Evolutionary conservation across 2,888 invertebrate species (phyloP), one percentile per base, ranked within the genome.

Genomic region (Aporophyla nigra): DNA sequence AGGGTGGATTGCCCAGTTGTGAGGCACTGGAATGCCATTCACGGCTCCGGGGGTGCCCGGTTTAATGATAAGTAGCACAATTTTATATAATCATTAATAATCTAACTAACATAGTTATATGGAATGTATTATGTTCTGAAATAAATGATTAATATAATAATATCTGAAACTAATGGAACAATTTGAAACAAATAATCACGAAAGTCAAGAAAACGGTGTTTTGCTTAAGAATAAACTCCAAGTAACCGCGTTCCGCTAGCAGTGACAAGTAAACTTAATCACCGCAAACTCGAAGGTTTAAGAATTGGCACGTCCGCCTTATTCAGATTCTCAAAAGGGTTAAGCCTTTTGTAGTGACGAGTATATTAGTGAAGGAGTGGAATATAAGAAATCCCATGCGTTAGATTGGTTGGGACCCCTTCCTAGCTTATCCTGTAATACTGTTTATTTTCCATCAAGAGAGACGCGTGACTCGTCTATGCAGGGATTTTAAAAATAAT

Each of bases 401-500:
- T 89, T 87, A 90, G 90, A 93, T 92, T 91, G 91, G 86, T 88
- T 87, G 85, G 86, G 85, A 84, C 90, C 92, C 91, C 89, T 90
- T 83, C 76, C 70, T 6, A 90, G 93, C 91, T 93, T 93, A 93
- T 88, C 89, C 88, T 88, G 91, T 92, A 92, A 93, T 91, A 93
- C 93, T 93, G 93, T 93, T 93, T 93, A 91, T 91, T 90, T 93
- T 93, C 90, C 90, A 93, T 93, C 91, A 92, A 88, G 71, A 82
- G 86, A 43, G 71, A 12, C 58, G 84, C 19, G n/a, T 58, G 56
- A 70, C 78, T 82, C 78, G 83, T 61, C 80, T 80, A 33, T 33
- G 3, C 3, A 61, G 74, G 86, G 89, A 88, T 88, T 87, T 86
- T 53, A 75, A 83, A 86, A 83, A 84, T 87, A 86, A 89, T 86